These are phyloP conservation scores for Heliothis virescens DNA, from an alignment of 1,140 invertebrate species.

Conservation along the genomic window DNA sequence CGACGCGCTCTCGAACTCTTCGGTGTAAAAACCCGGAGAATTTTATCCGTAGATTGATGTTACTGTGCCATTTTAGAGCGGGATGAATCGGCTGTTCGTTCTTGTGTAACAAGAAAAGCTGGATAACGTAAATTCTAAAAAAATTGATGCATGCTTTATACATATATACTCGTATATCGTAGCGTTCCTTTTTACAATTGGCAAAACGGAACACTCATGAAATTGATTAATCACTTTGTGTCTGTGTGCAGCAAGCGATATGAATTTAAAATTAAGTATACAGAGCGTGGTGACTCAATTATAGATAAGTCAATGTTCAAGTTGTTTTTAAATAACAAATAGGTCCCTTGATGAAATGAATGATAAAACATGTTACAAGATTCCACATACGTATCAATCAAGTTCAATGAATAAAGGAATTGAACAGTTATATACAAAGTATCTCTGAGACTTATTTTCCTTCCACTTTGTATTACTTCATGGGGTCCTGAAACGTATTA, in stretches of 20 bases:
- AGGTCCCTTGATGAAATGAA: no score
- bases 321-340: no score
- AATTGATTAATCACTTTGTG: neutral
- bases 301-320: neutral
- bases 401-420: no score
- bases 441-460: no score
- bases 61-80: slow-evolving; percentile 26
- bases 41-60: slow-evolving; percentile 38
- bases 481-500: no score
- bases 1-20: slow-evolving; percentile 44
- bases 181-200: slow-evolving; percentile 10
- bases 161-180: neutral
- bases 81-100: slow-evolving; percentile 27
- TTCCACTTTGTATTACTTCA: no score
- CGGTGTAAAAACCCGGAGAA: slow-evolving; percentile 36
- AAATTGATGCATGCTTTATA: neutral
- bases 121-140: slow-evolving; percentile 19
- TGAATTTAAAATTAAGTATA: slow-evolving; percentile 10
- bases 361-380: neutral
- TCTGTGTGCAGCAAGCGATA: neutral
- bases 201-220: neutral
- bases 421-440: no score
- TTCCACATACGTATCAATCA: neutral
- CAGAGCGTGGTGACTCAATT: neutral
- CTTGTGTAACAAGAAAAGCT: slow-evolving; percentile 33